Base-by-base conservation (phyloP, 2,888 invertebrate genomes). In the Anorthoa munda region DNA sequence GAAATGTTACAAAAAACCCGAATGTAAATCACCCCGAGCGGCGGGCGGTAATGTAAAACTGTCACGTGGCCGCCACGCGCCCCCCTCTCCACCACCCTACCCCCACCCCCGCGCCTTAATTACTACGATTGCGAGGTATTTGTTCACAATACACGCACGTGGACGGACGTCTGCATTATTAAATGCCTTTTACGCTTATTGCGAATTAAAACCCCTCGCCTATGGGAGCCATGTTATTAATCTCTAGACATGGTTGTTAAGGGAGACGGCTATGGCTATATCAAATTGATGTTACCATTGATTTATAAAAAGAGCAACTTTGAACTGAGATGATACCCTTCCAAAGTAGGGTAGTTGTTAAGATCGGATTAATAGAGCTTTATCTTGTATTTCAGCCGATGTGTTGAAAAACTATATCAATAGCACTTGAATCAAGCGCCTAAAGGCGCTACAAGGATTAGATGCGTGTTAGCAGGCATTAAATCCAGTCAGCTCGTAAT, bases 121-220 rank as follows among this genome's bases (percentile, higher is more conserved):
- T 96, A 96, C 92, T 88, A 73, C 91, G 92, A 96, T 95, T 94
- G 94, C 93, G 90, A 90, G 92, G 94, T 93, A 95, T 95, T 96
- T 95, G 95, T 94, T 94, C 94, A 90, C 90, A 86, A 90, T 87
- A 84, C 92, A 89, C 90, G 94, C 95, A 94, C 94, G 94, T 93
- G 94, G 87, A 84, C 94, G 92, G 93, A 94, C 94, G 95, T 94
- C 92, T 96, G 95, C 95, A 96, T 96, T 96, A 96, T 96, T 96
- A 96, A 96, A 96, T 95, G 96, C 95, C 96, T 95, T 96, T 96
- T 95, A 96, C 93, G 94, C 95, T 95, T 96, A 95, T 96, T 95
- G 95, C 94, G 86, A 95, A 92, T 93, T 94, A 93, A 95, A 82
- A 86, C 90, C 92, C 94, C 91, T 90, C 89, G 87, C 87, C 87